Base-by-base conservation (phyloP, 1,140 invertebrate species). In the Stegodyphus mimosarum region DNA sequence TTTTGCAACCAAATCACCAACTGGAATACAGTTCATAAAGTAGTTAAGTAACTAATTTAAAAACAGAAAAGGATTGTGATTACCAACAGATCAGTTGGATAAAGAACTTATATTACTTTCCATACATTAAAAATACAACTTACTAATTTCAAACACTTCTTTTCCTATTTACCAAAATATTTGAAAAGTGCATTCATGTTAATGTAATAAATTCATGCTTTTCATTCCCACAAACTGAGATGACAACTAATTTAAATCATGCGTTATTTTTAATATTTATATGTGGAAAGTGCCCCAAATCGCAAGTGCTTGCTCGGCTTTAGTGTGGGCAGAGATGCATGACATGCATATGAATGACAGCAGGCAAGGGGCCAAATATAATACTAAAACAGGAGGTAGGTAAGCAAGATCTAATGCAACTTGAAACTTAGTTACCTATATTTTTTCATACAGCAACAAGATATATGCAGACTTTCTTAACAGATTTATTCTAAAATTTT, bases 281-380 rank as follows among this genome's bases (percentile, higher is more conserved):
- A 83, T 53, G 81, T 84, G 81, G 52, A 84, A 76, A 66, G 83
- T 86, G 83, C 83, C 75, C 69, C 55, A 72, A 51, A 72, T 71
- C 52, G 74, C 74, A 51, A 63, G 83, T 86, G 83, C 83, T 86
- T 86, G 83, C 83, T 86, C 83, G 83, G 83, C 83, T 86, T 86
- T 86, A 86, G 74, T 86, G 83, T 86, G 69, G 73, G 83, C 83
- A 72, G 75, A 86, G 53, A 78, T 72, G 74, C 67, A 86, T 10
- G 11, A 11, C 66, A 72, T 70, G 66, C 73, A 85, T 49, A 67
- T n/a, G 18, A 78, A 84, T 84, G 81, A 73, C 76, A 71, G 52
- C 83, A 86, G 75, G 83, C 74, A 78, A 49, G 70, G 83, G 83
- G 72, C 53, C 67, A 76, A 86, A 86, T 49, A 52, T 18, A 64